Conservation (phyloP, 2,113 vertebrate genomes). For the Melospiza melodia region DNA sequence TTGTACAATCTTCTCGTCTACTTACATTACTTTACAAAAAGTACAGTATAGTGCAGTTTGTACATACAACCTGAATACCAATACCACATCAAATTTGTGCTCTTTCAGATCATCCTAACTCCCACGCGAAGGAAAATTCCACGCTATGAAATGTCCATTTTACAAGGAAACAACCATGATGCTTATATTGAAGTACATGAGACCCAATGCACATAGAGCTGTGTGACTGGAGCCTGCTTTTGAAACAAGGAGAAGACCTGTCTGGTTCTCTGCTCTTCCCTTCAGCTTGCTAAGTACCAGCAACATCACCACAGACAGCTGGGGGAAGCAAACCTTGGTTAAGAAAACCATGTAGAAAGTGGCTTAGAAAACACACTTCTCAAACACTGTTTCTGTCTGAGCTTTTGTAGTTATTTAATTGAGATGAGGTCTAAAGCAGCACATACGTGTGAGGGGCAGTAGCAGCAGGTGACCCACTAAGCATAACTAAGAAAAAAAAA, state of each 20-base stretch:
- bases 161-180: conserved; percentile 3
- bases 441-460: background rate
- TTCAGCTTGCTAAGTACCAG: background rate
- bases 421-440: background rate
- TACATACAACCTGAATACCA: conserved; percentile 66
- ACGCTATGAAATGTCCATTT: background rate
- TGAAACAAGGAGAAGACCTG: background rate
- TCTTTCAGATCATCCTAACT: conserved; percentile 52
- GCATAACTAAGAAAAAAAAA: background rate
- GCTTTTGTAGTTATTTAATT: background rate
- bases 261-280: background rate
- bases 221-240: background rate
- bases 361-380: background rate
- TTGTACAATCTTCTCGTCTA: conserved; percentile 68
- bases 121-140: background rate
- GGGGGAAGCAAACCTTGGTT: background rate
- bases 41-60: conserved; percentile 60
- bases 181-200: background rate
- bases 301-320: background rate
- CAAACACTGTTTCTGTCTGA: background rate
- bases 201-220: background rate
- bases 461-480: background rate
- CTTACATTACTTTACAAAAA: conserved; percentile 65
- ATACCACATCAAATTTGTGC: conserved; percentile 44
- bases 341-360: background rate